Evolutionary conservation across 2,888 invertebrate species (phyloP), one percentile per base, ranked within the genome.

Genomic region (Cosmorhoe ocellata): DNA sequence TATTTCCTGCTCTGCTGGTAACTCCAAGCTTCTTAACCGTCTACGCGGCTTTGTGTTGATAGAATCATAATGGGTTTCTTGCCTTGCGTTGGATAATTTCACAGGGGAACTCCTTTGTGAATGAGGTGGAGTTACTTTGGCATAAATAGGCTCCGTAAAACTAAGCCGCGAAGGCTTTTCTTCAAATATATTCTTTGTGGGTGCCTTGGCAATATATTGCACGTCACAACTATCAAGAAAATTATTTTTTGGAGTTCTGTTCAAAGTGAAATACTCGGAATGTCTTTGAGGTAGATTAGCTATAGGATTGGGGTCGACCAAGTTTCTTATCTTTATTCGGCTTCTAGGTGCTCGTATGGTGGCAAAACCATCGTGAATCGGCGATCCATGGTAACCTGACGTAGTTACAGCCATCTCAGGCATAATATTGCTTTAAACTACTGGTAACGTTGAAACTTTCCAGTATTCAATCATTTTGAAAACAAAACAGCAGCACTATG

Each of bases 341-440:
- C 90, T 90, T 65, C 91, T 83, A 27, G 90, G 93, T 9, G 94
- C 92, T 51, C 95, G 91, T 64, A 97, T 95, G n/a, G 96, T 97
- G 42, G 96, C 96, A 83, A 95, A 97, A 47, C 96, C 96, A 81
- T 97, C 96, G 81, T 96, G 94, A 42, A 96, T 93, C 51, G 94
- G 93, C 44, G 92, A 84, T 45, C 87, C 87, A 69, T 88, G 85
- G 70, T 81, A 89, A 40, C 82, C 82, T 44, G 81, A 73, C 24
- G 90, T 87, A 11, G 89, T 88, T 45, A 88, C 86, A 42, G 90
- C 89, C 89, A 84, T 84, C 33, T 72, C 71, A 47, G 64, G 53
- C 56, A 61, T 64, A 55, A 63, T 64, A 61, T 61, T 69, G 74
- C 38, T 47, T 54, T 39, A 54, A 43, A 56, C 54, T 33, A 42